A percentile compares a stretch with the other conserved stretches of the same genome.
Conservation (phyloP, 2,797 vertebrate species). For the Acridotheres tristis region DNA sequence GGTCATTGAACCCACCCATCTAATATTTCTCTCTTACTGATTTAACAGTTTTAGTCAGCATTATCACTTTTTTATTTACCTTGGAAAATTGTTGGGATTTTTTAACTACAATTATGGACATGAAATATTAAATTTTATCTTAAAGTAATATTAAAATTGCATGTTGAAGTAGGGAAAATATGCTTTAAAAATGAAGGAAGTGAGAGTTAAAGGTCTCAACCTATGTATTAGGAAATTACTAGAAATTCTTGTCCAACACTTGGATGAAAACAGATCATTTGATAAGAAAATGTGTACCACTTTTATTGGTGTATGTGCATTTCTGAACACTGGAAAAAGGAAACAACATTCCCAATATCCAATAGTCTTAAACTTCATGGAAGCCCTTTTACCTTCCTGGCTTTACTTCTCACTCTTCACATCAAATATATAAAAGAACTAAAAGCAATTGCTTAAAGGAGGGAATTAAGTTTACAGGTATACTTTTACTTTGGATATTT, state of each 20-base stretch:
- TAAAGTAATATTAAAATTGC: not conserved
- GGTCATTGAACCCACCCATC: not conserved
- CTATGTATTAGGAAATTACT: not conserved
- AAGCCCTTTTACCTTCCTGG: not conserved
- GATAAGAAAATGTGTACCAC: not conserved
- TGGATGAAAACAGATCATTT: not conserved
- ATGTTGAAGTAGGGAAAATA: not conserved
- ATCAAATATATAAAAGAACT: not conserved
- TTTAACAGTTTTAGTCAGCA: not conserved
- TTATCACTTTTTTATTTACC: not conserved
- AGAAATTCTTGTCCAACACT: not conserved
- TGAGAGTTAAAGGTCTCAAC: not conserved
- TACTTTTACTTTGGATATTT: not conserved
- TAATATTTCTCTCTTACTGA: not conserved
- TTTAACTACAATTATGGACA: not conserved
- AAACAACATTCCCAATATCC: not conserved
- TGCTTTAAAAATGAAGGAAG: not conserved
- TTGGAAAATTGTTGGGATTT: not conserved
- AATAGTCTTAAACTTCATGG: not conserved
- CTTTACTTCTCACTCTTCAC: not conserved
- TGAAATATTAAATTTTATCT: not conserved
- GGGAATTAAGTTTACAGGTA: not conserved
- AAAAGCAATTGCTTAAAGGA: not conserved
- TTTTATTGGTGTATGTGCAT: not conserved
- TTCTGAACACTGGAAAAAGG: not conserved